Evolutionary conservation across 2,113 vertebrate species (phyloP).

Genomic region (Galemys pyrenaicus): DNA sequence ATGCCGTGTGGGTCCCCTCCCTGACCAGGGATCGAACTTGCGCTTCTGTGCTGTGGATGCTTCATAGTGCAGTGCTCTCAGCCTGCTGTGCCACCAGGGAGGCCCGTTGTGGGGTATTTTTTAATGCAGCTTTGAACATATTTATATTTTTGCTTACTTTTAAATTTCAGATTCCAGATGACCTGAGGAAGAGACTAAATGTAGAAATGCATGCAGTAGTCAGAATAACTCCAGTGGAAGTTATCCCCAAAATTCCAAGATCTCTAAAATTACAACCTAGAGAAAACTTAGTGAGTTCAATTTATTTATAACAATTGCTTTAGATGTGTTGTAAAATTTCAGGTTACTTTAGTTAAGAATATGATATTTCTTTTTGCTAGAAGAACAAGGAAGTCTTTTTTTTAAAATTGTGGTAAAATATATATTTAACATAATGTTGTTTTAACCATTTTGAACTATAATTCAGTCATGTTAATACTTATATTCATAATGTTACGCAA

Average conservation of each 20-base stretch:
- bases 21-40: too few species aligned
- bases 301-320: conserved; percentile 32
- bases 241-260: conserved; percentile 87
- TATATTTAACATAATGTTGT: neutral
- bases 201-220: conserved; percentile 91
- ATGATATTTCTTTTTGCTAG: neutral
- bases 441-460: neutral
- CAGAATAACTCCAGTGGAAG: conserved; percentile 89
- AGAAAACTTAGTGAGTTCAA: conserved; percentile 88
- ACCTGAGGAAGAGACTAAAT: conserved; percentile 85
- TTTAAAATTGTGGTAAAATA: neutral
- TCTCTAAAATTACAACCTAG: conserved; percentile 88
- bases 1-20: too few species aligned
- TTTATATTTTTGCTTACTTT: conserved; percentile 56
- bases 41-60: too few species aligned
- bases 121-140: conserved; percentile 29
- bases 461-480: neutral
- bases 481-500: neutral
- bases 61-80: neutral
- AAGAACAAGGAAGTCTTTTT: neutral
- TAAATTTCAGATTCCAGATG: conserved; percentile 90
- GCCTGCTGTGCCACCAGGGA: too few species aligned
- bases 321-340: neutral
- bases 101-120: neutral
- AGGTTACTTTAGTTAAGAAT: conserved; percentile 41